Conservation (phyloP, 1,140 invertebrate genomes). For the Leptoteleia sp. region DNA sequence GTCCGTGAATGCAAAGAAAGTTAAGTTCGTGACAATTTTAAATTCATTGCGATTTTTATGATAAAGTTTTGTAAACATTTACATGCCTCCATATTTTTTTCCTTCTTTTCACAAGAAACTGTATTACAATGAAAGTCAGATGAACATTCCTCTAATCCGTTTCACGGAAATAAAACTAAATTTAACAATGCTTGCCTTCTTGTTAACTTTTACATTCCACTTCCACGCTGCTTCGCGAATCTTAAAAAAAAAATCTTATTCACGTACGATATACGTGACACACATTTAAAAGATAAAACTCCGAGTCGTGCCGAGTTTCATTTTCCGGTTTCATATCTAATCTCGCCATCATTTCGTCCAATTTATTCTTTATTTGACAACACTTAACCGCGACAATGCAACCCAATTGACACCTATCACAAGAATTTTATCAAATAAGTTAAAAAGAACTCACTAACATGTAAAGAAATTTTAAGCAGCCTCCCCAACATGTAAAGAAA, state of each 20-base stretch:
- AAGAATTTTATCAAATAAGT: too few relatives aligned
- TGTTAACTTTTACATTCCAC: constrained; percentile 41
- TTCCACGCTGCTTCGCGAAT: constrained; percentile 3
- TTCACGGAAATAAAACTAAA: constrained; percentile 25
- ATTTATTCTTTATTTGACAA: constrained; percentile 18
- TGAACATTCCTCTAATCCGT: too few relatives aligned
- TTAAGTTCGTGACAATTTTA: too few relatives aligned
- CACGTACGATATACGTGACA: constrained; percentile 29
- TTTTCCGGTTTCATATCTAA: constrained; percentile 25
- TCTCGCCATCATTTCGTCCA: neutral
- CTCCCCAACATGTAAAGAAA: too few relatives aligned
- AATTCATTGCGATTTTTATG: too few relatives aligned
- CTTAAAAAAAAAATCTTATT: constrained; percentile 28
- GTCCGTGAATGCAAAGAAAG: too few relatives aligned
- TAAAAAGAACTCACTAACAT: too few relatives aligned
- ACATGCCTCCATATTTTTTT: too few relatives aligned
- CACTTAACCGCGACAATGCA: constrained; percentile 2
- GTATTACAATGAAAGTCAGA: too few relatives aligned
- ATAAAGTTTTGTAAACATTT: too few relatives aligned
- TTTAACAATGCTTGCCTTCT: constrained; percentile 36
- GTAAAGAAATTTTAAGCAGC: too few relatives aligned
- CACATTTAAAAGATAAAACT: constrained; percentile 23
- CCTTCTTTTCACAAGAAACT: too few relatives aligned
- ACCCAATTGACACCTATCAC: constrained; percentile 9
- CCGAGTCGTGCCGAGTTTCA: constrained; percentile 5